A percentile compares a stretch with the other conserved stretches of the same genome.
Evolutionary conservation across 2,797 vertebrate species (phyloP).

Genomic region (Cyprinodon diabolis): DNA sequence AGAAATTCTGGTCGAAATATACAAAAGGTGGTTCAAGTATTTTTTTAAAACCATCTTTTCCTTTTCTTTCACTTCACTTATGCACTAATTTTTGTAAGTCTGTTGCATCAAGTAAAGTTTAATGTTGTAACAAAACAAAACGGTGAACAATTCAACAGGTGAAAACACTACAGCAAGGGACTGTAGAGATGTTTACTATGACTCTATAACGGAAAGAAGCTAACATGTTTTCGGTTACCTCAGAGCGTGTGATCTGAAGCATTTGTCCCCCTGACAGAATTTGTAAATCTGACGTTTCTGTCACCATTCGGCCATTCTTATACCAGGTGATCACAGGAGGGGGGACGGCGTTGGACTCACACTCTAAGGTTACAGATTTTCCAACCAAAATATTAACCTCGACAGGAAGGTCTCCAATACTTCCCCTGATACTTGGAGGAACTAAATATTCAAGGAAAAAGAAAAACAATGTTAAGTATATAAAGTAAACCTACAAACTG

Average conservation of each 20-base stretch:
- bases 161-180: background rate
- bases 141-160: background rate
- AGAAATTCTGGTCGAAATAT: too few relatives aligned
- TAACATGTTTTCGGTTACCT: constrained; percentile 78
- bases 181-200: background rate
- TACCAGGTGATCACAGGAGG: constrained; percentile 93
- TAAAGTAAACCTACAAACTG: background rate
- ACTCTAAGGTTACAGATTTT: constrained; percentile 82
- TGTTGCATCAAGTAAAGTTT: background rate
- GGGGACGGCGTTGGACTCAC: constrained; percentile 92
- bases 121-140: background rate
- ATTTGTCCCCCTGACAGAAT: constrained; percentile 83
- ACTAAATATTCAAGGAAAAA: constrained; percentile 71
- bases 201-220: background rate
- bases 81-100: background rate
- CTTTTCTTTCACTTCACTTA: background rate
- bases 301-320: constrained; percentile 86
- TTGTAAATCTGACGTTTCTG: constrained; percentile 79
- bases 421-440: constrained; percentile 92
- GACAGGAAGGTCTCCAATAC: constrained; percentile 79
- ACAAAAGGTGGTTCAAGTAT: too few relatives aligned
- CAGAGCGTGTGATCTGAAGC: constrained; percentile 83
- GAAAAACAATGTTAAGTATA: background rate
- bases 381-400: constrained; percentile 85
- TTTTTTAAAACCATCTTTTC: background rate